Evolutionary conservation across 2,797 vertebrate species (phyloP), one percentile per base, ranked within the genome.

Genomic region (Thalassophryne amazonica): DNA sequence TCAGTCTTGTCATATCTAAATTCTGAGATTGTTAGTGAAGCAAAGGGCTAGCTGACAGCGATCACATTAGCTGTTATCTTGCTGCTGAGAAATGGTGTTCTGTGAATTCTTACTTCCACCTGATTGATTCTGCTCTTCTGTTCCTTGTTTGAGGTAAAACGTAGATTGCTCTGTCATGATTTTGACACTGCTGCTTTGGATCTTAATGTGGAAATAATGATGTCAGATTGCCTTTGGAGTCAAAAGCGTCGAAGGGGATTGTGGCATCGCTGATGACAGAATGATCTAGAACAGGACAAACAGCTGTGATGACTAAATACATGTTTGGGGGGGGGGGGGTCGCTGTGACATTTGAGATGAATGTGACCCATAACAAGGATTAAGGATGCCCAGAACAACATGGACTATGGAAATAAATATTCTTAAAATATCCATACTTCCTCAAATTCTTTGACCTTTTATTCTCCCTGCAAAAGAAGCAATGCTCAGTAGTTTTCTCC

Each of bases 391-490:
- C 23, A 31, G 41, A 21, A 50, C 31, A 49, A 5, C 27, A 11
- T 42, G 41, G 2, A 32, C 39, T 31, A 6, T n/a, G 13, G 46
- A 4, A 12, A 5, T 2, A 4, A 28, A 6, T 46, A 38, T 19
- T 12, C 5, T 13, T n/a, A 10, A 11, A 25, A 16, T 4, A 30
- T 10, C 27, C 7, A 43, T 0, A 30, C 36, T 31, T 41, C 19
- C 20, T 32, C 16, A 1, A 15, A 18, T 22, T 10, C 5, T 6
- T 12, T 55, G 80, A 94, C 93, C 93, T 91, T 97, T 95, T 62
- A 94, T 93, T 47, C 91, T 89, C 65, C 93, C 93, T 0, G 93
- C 94, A 94, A 60, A 94, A 86, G 74, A 95, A 95, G 29, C 89
- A 93, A 2, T 94, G 91, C 0, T 85, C 53, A 6, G 94, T 93